A percentile compares a stretch with the other conserved stretches of the same genome.
phyloP scores from a whole-genome alignment of 2,797 vertebrate genomes.

The Anomalospiza imberbis region DNA sequence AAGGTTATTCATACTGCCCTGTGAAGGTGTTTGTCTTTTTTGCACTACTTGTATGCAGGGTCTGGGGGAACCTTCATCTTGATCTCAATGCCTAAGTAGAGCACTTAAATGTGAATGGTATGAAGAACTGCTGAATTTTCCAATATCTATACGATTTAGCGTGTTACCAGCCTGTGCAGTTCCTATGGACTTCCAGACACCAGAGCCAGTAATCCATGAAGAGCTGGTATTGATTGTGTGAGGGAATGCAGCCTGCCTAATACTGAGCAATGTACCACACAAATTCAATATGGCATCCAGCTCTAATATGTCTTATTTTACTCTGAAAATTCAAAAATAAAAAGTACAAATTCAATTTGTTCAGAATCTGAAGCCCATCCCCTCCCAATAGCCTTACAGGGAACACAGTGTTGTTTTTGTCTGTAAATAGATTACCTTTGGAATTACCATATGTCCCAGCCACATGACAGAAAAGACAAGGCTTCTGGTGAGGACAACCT shows the following conservation, averaged over 20 bases:
- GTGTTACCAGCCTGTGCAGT: neutral
- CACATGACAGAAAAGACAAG: neutral
- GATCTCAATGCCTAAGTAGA: neutral
- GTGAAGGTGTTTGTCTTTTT: neutral
- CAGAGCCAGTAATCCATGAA: neutral
- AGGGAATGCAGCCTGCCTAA: conserved; percentile 27
- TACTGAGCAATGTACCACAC: conserved; percentile 18
- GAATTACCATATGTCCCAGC: neutral
- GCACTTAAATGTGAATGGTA: neutral
- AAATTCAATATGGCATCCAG: neutral
- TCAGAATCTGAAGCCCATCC: neutral
- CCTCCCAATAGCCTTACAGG: neutral
- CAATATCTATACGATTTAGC: neutral
- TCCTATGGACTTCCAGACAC: neutral
- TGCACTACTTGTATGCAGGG: neutral
- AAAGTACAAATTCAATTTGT: neutral
- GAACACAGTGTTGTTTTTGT: neutral
- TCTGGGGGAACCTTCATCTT: neutral
- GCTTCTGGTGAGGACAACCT: neutral
- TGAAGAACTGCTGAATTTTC: neutral
- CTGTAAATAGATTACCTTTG: neutral
- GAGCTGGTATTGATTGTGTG: neutral
- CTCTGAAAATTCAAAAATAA: neutral
- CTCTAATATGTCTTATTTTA: neutral
- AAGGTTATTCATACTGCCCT: neutral